A percentile compares a stretch with the other conserved stretches of the same genome.
Evolutionary conservation across 2,888 invertebrate genomes (phyloP).

Genomic region (Anorthoa munda): DNA sequence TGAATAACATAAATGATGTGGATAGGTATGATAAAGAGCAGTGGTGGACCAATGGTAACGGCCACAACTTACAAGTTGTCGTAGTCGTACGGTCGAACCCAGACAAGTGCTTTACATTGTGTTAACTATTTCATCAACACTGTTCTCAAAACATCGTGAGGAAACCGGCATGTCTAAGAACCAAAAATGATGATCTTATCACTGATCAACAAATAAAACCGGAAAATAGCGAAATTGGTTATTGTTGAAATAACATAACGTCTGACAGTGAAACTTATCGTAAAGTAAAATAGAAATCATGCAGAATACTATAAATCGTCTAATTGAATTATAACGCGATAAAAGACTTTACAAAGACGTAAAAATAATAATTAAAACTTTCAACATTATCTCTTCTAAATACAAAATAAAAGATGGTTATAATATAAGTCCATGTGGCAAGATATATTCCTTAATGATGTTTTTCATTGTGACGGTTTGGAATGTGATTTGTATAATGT

Average conservation of each 20-base stretch:
- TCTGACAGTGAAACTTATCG: neutral
- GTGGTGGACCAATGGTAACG: too few relatives aligned
- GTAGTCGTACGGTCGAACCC: too few relatives aligned
- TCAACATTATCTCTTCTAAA: conserved; percentile 23
- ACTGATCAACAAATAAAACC: neutral
- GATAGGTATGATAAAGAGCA: too few relatives aligned
- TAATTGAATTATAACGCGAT: neutral
- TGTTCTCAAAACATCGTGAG: too few relatives aligned
- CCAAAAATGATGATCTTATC: too few relatives aligned
- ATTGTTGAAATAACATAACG: too few relatives aligned
- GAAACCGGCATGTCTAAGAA: too few relatives aligned
- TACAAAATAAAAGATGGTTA: conserved; percentile 19
- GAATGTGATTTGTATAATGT: neutral
- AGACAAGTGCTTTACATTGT: too few relatives aligned
- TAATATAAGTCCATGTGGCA: conserved; percentile 8
- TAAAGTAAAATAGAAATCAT: neutral
- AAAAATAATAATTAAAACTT: conserved; percentile 9
- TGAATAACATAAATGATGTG: too few relatives aligned
- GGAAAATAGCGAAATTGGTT: neutral
- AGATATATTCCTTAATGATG: conserved; percentile 1
- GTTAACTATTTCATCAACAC: too few relatives aligned
- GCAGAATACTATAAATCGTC: neutral
- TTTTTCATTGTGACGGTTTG: neutral
- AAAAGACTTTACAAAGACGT: too few relatives aligned
- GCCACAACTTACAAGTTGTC: too few relatives aligned